phyloP scores from a whole-genome alignment of 2,113 vertebrate species.

The Melanocharis versteri region DNA sequence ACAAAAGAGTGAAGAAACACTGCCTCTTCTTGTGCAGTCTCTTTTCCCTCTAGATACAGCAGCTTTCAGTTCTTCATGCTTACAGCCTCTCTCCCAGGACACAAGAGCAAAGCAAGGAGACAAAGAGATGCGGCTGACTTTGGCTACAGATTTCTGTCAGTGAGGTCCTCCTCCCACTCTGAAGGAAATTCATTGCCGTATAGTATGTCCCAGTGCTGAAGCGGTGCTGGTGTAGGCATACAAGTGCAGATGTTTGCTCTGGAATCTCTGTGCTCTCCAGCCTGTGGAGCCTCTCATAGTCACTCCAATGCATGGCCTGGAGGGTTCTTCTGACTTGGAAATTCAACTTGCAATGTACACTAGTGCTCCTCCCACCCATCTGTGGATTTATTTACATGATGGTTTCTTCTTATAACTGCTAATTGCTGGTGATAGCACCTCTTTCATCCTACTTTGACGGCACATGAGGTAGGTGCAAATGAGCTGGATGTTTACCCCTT shows the following conservation, averaged over 20 bases:
- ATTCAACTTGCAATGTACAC: not conserved
- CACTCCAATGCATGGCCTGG: not conserved
- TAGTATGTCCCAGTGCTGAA: not conserved
- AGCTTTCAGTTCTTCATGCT: not conserved
- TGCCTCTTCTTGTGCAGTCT: not conserved
- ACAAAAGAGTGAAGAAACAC: not conserved
- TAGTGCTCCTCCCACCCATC: not conserved
- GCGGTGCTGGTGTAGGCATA: rapidly evolving
- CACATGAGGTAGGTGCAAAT: not conserved
- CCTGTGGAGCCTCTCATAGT: not conserved
- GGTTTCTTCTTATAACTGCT: not conserved
- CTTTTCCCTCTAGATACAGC: not conserved
- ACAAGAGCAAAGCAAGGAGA: not conserved
- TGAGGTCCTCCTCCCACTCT: not conserved
- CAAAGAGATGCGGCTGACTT: not conserved
- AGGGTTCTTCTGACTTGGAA: not conserved
- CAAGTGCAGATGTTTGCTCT: not conserved
- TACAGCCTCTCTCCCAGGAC: not conserved
- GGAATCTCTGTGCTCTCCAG: not conserved
- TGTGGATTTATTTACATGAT: not conserved
- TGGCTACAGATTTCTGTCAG: not conserved
- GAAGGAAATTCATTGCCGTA: not conserved
- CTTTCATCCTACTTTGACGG: not conserved
- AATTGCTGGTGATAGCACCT: not conserved
- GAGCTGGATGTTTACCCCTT: not conserved